Evolutionary conservation across 2,888 invertebrate species (phyloP).

Genomic region (Apoda limacodes): DNA sequence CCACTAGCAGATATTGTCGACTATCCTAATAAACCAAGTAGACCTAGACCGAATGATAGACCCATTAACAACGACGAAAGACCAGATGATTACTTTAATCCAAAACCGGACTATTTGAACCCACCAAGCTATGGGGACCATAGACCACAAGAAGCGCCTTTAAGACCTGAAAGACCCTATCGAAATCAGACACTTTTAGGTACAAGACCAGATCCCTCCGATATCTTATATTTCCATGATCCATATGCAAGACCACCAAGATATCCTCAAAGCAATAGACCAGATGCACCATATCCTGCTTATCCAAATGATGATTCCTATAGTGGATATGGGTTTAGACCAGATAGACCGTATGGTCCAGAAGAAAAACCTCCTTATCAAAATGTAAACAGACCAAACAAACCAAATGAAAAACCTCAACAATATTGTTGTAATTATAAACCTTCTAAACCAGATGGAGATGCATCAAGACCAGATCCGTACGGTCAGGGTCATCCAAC

Average conservation of each 20-base stretch:
- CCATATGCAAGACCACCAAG: slow-evolving; percentile 27
- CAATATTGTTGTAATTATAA: too few species aligned
- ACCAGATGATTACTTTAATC: slow-evolving; percentile 41
- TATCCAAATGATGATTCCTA: slow-evolving; percentile 26
- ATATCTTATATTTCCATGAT: slow-evolving; percentile 40
- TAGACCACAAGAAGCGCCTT: slow-evolving; percentile 44
- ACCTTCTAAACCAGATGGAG: too few species aligned
- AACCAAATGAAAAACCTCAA: too few species aligned
- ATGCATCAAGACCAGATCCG: slow-evolving; percentile 22
- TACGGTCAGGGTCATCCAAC: slow-evolving; percentile 22
- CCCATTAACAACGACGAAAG: slow-evolving; percentile 31
- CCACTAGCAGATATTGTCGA: slow-evolving; percentile 38
- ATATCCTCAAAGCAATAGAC: slow-evolving; percentile 26
- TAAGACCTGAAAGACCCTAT: slow-evolving; percentile 27
- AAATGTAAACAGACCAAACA: slow-evolving; percentile 46
- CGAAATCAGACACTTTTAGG: slow-evolving; percentile 7
- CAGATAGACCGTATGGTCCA: slow-evolving; percentile 28
- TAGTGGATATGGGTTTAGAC: slow-evolving; percentile 30
- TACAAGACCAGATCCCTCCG: slow-evolving; percentile 34
- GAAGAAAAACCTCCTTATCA: slow-evolving; percentile 43
- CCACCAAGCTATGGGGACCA: slow-evolving; percentile 48
- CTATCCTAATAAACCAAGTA: slow-evolving; percentile 27
- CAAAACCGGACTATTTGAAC: slow-evolving; percentile 35
- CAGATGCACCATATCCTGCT: slow-evolving; percentile 31
- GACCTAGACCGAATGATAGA: slow-evolving; percentile 27